These are phyloP conservation scores for Apaloderma vittatum DNA, from an alignment of 2,113 vertebrate genomes.

Conservation along the genomic window DNA sequence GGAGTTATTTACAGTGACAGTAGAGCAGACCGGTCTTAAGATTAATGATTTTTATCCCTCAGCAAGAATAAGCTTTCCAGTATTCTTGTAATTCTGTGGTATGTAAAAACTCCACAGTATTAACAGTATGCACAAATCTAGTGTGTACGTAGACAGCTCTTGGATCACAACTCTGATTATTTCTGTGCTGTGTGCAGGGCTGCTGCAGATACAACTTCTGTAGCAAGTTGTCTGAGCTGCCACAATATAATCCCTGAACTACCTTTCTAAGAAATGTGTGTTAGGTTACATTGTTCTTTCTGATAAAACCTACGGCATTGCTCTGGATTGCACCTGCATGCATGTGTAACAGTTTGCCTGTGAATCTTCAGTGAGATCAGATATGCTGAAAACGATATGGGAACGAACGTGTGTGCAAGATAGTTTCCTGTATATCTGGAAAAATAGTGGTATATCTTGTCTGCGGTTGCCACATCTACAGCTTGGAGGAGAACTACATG, in stretches of 20 bases:
- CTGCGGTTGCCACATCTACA: neutral
- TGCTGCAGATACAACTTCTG: neutral
- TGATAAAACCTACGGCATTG: neutral
- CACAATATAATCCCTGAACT: neutral
- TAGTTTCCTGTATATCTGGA: neutral
- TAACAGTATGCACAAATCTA: neutral
- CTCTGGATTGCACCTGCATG: neutral
- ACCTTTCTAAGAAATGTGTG: neutral
- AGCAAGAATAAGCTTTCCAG: neutral
- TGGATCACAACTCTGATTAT: neutral
- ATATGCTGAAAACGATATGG: neutral
- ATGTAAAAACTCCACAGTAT: neutral
- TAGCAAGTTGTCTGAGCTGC: neutral
- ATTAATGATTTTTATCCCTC: neutral
- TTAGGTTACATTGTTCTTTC: neutral
- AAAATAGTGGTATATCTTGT: neutral
- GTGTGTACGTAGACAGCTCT: neutral
- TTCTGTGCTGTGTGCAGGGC: neutral
- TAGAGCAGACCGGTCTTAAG: neutral
- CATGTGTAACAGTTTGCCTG: neutral
- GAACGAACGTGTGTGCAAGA: neutral
- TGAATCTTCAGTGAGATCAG: neutral
- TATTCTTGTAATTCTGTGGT: neutral
- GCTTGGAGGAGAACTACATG: neutral
- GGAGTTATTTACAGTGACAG: neutral